A percentile compares a stretch with the other conserved stretches of the same genome.
phyloP scores from a whole-genome alignment of 2,797 vertebrate genomes.

The Meda fulgida region DNA sequence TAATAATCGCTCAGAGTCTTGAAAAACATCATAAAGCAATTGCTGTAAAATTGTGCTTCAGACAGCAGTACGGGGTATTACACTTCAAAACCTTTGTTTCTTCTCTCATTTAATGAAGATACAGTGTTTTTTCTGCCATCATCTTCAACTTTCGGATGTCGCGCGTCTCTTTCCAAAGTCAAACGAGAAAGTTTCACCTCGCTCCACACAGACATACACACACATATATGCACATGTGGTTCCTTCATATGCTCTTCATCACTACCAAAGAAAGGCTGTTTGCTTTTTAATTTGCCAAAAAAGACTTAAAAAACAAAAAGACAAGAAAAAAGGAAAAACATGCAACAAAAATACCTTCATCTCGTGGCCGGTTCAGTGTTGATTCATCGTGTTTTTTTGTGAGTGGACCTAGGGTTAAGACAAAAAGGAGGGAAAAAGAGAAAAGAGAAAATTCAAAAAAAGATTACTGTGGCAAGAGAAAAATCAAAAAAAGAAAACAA shows the following conservation, averaged over 20 bases:
- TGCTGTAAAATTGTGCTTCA: constrained; percentile 47
- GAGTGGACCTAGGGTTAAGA: constrained; percentile 96
- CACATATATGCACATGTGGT: constrained; percentile 39
- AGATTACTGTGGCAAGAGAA: constrained; percentile 85
- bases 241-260: constrained; percentile 42
- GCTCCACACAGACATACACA: constrained; percentile 47
- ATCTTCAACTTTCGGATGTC: constrained; percentile 17
- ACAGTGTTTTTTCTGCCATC: constrained; percentile 5
- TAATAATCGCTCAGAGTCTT: constrained; percentile 43
- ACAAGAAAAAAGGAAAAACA: constrained; percentile 86
- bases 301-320: constrained; percentile 73
- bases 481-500: constrained; percentile 83
- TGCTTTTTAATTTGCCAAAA: constrained; percentile 69
- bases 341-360: constrained; percentile 88
- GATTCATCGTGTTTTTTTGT: constrained; percentile 96
- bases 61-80: constrained; percentile 47
- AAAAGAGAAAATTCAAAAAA: constrained; percentile 89
- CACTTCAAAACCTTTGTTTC: constrained; percentile 37
- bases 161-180: constrained; percentile 13
- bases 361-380: constrained; percentile 89
- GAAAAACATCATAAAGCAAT: constrained; percentile 33
- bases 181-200: constrained; percentile 18
- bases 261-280: constrained; percentile 48
- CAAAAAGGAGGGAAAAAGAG: constrained; percentile 91
- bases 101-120: constrained; percentile 41